phyloP scores from a whole-genome alignment of 2,888 invertebrate species.

The Alcis repandata region DNA sequence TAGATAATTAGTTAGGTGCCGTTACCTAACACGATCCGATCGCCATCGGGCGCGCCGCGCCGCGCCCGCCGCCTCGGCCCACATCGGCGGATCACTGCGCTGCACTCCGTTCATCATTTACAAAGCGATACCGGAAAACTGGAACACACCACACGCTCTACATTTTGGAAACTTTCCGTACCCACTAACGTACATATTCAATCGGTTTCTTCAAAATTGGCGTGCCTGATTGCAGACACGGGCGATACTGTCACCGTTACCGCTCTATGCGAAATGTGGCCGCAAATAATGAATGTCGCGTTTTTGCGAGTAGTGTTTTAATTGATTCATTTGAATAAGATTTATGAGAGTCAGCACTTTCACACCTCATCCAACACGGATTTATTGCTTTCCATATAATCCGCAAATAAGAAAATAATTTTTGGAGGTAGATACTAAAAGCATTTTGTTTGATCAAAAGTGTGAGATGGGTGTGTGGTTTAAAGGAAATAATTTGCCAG shows the following conservation, averaged over 20 bases:
- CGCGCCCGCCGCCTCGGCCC: constrained; percentile 54
- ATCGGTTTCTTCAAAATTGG: constrained; percentile 47
- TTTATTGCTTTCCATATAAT: constrained; percentile 23
- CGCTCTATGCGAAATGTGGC: constrained; percentile 37
- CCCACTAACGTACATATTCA: constrained; percentile 46
- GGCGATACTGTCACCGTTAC: constrained; percentile 46
- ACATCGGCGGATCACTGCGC: constrained; percentile 65
- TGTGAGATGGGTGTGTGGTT: constrained; percentile 33
- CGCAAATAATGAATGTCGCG: constrained; percentile 18
- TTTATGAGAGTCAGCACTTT: constrained; percentile 19
- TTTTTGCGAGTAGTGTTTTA: constrained; percentile 26
- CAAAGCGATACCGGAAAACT: constrained; percentile 58
- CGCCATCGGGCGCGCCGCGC: constrained; percentile 65
- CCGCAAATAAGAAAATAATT: constrained; percentile 16
- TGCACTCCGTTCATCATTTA: constrained; percentile 57
- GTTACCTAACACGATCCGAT: constrained; percentile 79
- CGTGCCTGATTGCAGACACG: constrained; percentile 46
- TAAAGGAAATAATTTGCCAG: constrained; percentile 32
- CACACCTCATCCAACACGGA: constrained; percentile 17
- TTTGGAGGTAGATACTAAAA: constrained; percentile 21
- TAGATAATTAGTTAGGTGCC: constrained; percentile 84
- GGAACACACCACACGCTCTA: constrained; percentile 56
- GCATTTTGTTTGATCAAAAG: constrained; percentile 26
- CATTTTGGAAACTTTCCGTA: constrained; percentile 48
- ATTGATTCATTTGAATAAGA: constrained; percentile 24